phyloP scores from a whole-genome alignment of 2,888 invertebrate genomes.

The Cordilura impudica region DNA sequence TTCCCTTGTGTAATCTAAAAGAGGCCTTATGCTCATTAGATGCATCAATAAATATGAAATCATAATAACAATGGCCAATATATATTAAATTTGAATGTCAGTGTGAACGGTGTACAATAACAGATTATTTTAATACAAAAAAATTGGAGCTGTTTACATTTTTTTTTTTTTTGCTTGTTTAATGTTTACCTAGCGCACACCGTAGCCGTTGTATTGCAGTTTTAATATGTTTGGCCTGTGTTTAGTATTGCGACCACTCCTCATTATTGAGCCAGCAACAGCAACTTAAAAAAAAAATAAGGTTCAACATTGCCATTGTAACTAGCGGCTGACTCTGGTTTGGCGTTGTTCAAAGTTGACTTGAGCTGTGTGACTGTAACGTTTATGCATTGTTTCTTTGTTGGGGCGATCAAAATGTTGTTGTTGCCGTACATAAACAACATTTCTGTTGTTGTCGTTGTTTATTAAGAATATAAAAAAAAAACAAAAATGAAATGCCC shows the following conservation, averaged over 20 bases:
- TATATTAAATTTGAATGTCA: background rate
- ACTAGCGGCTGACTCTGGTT: conserved; percentile 23
- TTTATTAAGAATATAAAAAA: conserved; percentile 48
- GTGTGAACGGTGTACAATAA: conserved; percentile 43
- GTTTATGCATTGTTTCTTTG: conserved; percentile 54
- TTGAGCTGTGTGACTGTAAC: conserved; percentile 20
- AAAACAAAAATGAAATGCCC: conserved; percentile 39
- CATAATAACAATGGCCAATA: too few species aligned
- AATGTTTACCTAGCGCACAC: conserved; percentile 47
- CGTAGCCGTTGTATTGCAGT: conserved; percentile 21
- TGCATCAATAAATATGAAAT: too few species aligned
- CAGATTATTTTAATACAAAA: conserved; percentile 39
- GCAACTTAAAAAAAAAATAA: conserved; percentile 44
- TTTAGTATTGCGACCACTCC: conserved; percentile 58
- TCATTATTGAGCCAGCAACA: conserved; percentile 53
- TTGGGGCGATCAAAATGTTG: conserved; percentile 48
- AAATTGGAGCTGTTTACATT: conserved; percentile 9
- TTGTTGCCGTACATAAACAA: conserved; percentile 37
- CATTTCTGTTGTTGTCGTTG: conserved; percentile 40
- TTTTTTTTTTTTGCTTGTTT: conserved; percentile 22
- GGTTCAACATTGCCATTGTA: conserved; percentile 61
- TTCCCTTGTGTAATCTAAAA: too few species aligned
- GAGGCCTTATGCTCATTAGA: too few species aligned
- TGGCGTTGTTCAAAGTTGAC: conserved; percentile 10
- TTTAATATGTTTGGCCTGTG: conserved; percentile 52